Base-by-base conservation (phyloP, 2,113 vertebrate genomes). In the Passer domesticus region DNA sequence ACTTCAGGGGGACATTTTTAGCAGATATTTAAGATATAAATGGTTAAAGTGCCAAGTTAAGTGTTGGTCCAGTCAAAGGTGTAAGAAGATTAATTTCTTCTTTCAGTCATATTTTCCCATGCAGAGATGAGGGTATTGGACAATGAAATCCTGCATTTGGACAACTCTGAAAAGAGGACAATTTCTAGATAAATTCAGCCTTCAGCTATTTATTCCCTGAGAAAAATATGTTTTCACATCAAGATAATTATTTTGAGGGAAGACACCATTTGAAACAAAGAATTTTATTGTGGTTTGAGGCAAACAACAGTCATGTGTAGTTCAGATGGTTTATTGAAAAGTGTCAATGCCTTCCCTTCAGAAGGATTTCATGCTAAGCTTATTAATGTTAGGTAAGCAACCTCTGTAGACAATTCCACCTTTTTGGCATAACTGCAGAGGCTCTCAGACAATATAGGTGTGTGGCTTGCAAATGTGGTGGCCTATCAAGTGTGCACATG, bases 401-500 rank as follows among this genome's bases (percentile, higher is more conserved):
- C 3, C 10, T 91, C 66, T 58, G 58, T 16, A 50, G 50, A 83
- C 47, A 37, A 72, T 30, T 37, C 31, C 39, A 35, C 23, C 12
- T 74, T 87, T 95, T 66, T 85, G 10, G 33, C 16, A 2, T 28
- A 79, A 39, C 43, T 63, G 8, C 27, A 4, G 7, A 64, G 66
- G 17, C 56, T 73, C 13, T 53, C 35, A 64, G 58, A 33, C 15
- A 77, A 12, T 16, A 20, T 1, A 44, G 19, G 11, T 46, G 9
- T 50, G 46, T 59, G 67, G 21, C 72, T 87, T 73, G 58, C n/a
- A 75, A 72, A 68, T 15, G n/a, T 49, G 12, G 7, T 64, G 31
- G 13, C 2, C 19, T 13, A 1, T 74, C 67, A 50, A 23, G 19
- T 44, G 28, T 56, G 43, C 4, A 2, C 31, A 4, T 1, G 7